Evolutionary conservation across 2,797 vertebrate species (phyloP).

Genomic region (Furcifer pardalis): DNA sequence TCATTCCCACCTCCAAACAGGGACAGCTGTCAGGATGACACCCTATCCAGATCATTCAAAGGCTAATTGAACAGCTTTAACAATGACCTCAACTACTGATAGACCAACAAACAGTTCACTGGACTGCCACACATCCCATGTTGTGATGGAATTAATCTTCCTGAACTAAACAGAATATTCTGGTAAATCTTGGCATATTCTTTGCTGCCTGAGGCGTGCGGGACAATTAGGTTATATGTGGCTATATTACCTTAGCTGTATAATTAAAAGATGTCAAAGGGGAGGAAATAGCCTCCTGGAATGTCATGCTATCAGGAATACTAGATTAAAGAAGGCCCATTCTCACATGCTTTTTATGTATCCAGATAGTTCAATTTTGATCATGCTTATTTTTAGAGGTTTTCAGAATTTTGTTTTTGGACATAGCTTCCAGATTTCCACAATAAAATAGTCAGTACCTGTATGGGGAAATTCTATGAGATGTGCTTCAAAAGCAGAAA

Average conservation of each 20-base stretch:
- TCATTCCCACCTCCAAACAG: not conserved
- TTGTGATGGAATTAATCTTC: constrained; percentile 36
- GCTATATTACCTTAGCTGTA: not conserved
- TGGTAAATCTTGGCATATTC: not conserved
- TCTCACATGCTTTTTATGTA: not conserved
- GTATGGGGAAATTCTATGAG: too few species aligned
- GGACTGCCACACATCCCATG: constrained; percentile 38
- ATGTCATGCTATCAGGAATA: not conserved
- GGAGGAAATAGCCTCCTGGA: not conserved
- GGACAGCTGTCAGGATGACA: constrained; percentile 32
- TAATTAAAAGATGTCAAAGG: not conserved
- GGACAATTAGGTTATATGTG: not conserved
- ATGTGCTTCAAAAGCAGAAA: too few species aligned
- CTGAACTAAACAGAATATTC: constrained; percentile 37
- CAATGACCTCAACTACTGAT: constrained; percentile 37
- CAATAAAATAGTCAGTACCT: too few species aligned
- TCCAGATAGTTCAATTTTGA: too few species aligned
- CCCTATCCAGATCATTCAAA: constrained; percentile 27
- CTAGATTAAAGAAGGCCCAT: too few species aligned
- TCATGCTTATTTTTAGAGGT: too few species aligned
- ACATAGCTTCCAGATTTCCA: too few species aligned
- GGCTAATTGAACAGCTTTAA: constrained; percentile 32
- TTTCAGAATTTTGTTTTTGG: too few species aligned
- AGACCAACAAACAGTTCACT: constrained; percentile 31
- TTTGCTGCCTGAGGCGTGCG: not conserved